phyloP scores from a whole-genome alignment of 2,113 vertebrate species.

The Eidolon helvum region DNA sequence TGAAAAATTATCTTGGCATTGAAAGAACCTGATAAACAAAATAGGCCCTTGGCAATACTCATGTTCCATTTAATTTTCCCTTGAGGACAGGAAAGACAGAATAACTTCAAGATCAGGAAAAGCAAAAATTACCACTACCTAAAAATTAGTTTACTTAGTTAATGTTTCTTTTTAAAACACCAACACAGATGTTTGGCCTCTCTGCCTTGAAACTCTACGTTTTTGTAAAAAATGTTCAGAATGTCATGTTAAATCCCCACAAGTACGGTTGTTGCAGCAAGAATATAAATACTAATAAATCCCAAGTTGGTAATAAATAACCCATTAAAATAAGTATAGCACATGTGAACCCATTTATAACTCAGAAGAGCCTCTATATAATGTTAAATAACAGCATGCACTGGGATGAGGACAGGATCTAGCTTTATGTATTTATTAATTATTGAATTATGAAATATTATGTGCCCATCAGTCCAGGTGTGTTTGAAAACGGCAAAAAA shows the following conservation, averaged over 20 bases:
- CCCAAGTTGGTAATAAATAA: constrained; percentile 58
- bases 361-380: not conserved
- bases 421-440: not conserved
- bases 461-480: not conserved
- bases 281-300: constrained; percentile 70
- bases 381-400: not conserved
- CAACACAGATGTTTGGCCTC: constrained; percentile 78
- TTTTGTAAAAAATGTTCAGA: constrained; percentile 81
- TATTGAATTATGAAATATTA: not conserved
- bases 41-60: constrained; percentile 34
- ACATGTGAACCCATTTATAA: constrained; percentile 69
- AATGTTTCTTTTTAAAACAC: constrained; percentile 63
- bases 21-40: constrained; percentile 62
- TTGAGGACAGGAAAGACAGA: constrained; percentile 46
- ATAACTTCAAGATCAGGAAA: constrained; percentile 52
- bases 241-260: constrained; percentile 82
- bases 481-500: constrained; percentile 9
- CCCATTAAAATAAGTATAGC: constrained; percentile 79
- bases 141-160: constrained; percentile 69
- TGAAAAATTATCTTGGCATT: constrained; percentile 28
- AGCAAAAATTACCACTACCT: constrained; percentile 53
- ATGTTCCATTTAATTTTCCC: constrained; percentile 55
- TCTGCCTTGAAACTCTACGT: constrained; percentile 66
- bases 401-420: not conserved
- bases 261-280: constrained; percentile 73